phyloP scores from a whole-genome alignment of 2,113 vertebrate species.

The Myrmecobius fasciatus region DNA sequence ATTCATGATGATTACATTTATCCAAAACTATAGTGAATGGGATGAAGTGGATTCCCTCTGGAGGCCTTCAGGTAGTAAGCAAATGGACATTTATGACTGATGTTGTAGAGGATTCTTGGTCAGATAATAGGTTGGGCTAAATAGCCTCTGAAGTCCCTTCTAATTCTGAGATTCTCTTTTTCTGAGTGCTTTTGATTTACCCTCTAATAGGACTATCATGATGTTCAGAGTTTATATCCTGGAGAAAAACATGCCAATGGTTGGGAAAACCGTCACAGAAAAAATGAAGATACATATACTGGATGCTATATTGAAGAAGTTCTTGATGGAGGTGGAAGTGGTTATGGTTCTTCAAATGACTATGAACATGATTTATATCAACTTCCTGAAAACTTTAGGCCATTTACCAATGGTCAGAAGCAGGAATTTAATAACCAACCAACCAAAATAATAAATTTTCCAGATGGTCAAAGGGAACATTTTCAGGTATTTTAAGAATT shows the following conservation, averaged over 20 bases:
- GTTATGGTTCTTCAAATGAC: constrained; percentile 80
- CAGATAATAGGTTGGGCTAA: neutral
- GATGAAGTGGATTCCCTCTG: neutral
- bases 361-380: constrained; percentile 82
- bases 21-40: neutral
- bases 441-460: constrained; percentile 75
- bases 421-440: constrained; percentile 80
- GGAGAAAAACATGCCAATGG: constrained; percentile 77
- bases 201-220: constrained; percentile 80
- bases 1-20: neutral
- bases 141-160: neutral
- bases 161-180: neutral
- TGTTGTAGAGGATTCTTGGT: neutral
- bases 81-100: neutral
- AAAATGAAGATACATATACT: constrained; percentile 77
- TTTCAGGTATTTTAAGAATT: constrained; percentile 86
- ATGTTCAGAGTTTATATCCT: constrained; percentile 78
- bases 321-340: constrained; percentile 82
- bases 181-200: constrained; percentile 46
- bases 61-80: neutral
- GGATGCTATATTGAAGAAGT: constrained; percentile 79
- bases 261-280: constrained; percentile 82
- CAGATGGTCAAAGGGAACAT: constrained; percentile 80
- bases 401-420: constrained; percentile 77
- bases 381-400: constrained; percentile 84